Evolutionary conservation across 2,888 invertebrate species (phyloP).

Genomic region (Pelosia muscerda): DNA sequence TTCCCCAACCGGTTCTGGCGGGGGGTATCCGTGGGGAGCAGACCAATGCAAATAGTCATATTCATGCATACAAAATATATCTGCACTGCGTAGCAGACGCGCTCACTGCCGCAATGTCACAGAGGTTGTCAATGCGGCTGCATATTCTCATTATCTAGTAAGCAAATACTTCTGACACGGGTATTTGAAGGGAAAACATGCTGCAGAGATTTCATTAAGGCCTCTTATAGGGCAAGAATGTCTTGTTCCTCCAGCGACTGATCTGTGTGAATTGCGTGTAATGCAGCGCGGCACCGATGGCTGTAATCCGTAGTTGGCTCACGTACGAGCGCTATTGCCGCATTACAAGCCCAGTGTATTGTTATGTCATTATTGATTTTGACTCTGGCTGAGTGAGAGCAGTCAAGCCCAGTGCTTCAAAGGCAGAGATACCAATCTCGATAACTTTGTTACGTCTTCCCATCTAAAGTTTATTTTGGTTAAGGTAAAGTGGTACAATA

Average conservation of each 20-base stretch:
- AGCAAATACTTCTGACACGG: not conserved
- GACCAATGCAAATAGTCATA: too few relatives aligned
- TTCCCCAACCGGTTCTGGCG: too few relatives aligned
- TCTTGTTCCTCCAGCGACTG: conserved; percentile 24
- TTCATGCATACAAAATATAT: too few relatives aligned
- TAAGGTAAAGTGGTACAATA: not conserved
- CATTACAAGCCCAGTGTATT: conserved; percentile 52
- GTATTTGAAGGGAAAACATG: not conserved
- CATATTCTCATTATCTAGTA: not conserved
- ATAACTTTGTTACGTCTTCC: not conserved
- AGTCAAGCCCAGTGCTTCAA: conserved; percentile 20
- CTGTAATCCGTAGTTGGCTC: conserved; percentile 46
- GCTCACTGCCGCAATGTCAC: too few relatives aligned
- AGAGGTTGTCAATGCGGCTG: too few relatives aligned
- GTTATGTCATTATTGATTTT: conserved; percentile 56
- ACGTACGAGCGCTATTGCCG: conserved; percentile 47
- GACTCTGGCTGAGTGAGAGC: conserved; percentile 26
- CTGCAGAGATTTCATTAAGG: not conserved
- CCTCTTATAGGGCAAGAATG: not conserved
- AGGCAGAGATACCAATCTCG: conserved; percentile 28
- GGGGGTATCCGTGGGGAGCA: too few relatives aligned
- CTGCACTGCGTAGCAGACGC: too few relatives aligned
- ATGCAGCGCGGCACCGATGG: conserved; percentile 22
- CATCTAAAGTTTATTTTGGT: not conserved
- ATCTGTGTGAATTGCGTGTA: conserved; percentile 30